phyloP scores from a whole-genome alignment of 1,140 invertebrate species.

The Apis cerana region DNA sequence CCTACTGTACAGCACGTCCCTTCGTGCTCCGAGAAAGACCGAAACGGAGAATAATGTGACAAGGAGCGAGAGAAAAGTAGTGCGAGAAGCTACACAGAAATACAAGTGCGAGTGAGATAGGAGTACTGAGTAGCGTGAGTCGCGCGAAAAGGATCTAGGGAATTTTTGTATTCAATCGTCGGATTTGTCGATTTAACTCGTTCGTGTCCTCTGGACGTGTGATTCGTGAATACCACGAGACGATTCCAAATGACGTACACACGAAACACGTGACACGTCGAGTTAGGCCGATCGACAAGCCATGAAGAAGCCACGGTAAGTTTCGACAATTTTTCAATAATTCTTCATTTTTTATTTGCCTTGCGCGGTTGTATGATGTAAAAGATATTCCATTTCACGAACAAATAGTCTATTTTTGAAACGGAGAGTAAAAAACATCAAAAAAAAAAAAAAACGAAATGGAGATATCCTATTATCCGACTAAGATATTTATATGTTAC shows the following conservation, averaged over 20 bases:
- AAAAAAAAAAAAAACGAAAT: background rate
- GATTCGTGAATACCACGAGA: conserved; percentile 52
- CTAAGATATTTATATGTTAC: background rate
- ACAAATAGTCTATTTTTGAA: background rate
- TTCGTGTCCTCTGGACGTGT: conserved; percentile 30
- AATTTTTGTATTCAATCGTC: conserved; percentile 37
- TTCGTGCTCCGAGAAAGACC: conserved; percentile 34
- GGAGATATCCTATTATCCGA: background rate
- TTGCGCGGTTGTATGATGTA: background rate
- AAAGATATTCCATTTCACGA: background rate
- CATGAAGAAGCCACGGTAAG: conserved; percentile 77
- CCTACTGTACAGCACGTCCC: conserved; percentile 44
- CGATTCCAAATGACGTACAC: conserved; percentile 63
- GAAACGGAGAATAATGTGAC: conserved; percentile 42
- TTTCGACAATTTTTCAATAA: background rate
- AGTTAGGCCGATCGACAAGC: conserved; percentile 64
- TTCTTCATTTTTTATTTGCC: background rate
- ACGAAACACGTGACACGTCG: conserved; percentile 73
- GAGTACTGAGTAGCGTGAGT: conserved; percentile 3
- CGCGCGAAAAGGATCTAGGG: conserved; percentile 38
- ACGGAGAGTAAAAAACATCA: background rate
- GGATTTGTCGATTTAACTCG: conserved; percentile 18
- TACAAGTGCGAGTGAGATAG: conserved; percentile 1
- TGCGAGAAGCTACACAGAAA: background rate
- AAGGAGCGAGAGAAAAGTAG: conserved; percentile 31